phyloP scores from a whole-genome alignment of 2,797 vertebrate species.

The Ctenochaetus hawaiiensis region DNA sequence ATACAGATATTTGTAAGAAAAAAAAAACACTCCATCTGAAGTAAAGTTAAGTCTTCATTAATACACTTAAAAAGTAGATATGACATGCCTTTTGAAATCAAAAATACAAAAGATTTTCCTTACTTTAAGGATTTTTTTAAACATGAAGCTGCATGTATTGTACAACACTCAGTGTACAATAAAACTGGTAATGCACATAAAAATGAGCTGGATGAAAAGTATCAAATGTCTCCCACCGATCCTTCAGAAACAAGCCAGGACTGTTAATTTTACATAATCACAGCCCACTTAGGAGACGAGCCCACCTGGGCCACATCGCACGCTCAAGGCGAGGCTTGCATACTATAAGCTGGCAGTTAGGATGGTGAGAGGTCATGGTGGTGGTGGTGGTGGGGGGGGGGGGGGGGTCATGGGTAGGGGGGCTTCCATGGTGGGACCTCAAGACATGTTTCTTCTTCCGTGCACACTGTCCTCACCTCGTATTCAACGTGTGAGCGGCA shows the following conservation, averaged over 20 bases:
- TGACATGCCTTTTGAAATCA: conserved; percentile 98
- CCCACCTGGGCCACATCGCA: conserved; percentile 26
- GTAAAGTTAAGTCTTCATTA: conserved; percentile 99
- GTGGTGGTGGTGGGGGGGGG: too few species aligned
- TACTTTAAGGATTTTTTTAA: conserved; percentile 94
- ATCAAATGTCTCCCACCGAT: conserved; percentile 86
- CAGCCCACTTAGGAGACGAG: conserved; percentile 34
- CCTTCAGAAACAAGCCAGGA: conserved; percentile 86
- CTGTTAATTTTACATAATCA: conserved; percentile 87
- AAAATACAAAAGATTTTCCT: conserved; percentile 99
- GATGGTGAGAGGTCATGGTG: conserved; percentile 39
- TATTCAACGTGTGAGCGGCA: conserved; percentile 16
- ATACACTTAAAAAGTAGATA: conserved; percentile 99
- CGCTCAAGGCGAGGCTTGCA: conserved; percentile 62
- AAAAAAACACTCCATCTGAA: conserved; percentile 91
- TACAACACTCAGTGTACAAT: conserved; percentile 97
- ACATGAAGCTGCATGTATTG: conserved; percentile 98
- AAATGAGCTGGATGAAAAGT: conserved; percentile 93
- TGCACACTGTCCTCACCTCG: conserved; percentile 19
- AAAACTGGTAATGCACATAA: conserved; percentile 97
- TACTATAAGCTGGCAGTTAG: conserved; percentile 61
- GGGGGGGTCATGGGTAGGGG: too few species aligned
- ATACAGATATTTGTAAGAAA: conserved; percentile 93
- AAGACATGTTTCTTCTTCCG: conserved; percentile 40
- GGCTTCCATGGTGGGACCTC: conserved; percentile 32